Conservation (phyloP, 2,888 invertebrate species). For the Drosophila anomelani region DNA sequence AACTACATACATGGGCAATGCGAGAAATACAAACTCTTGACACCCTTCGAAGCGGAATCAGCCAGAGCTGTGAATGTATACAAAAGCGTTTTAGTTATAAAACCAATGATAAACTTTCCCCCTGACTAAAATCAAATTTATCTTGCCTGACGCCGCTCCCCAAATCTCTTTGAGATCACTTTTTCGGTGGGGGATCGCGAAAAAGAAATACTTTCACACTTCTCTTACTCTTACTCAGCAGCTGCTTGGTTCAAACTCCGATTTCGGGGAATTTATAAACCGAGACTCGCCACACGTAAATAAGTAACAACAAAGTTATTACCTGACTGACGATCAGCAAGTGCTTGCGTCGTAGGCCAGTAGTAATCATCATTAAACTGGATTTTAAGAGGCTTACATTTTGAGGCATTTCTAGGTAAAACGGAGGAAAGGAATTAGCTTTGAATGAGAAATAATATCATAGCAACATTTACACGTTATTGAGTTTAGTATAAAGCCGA, state of each 20-base stretch:
- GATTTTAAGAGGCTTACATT: conserved; percentile 9
- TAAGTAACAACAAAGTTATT: conserved; percentile 8
- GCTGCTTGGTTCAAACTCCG: conserved; percentile 1
- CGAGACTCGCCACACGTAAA: conserved; percentile 5
- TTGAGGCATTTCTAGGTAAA: conserved; percentile 1
- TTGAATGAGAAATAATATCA: conserved; percentile 1
- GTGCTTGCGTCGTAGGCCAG: background rate
- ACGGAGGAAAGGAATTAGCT: background rate
- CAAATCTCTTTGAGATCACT: conserved; percentile 14
- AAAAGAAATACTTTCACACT: conserved; percentile 10
- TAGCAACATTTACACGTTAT: background rate
- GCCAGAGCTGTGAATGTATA: too few relatives aligned
- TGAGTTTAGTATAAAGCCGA: background rate
- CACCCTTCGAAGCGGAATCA: conserved; percentile 2
- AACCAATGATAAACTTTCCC: conserved; percentile 17
- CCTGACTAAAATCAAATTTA: background rate
- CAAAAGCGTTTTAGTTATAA: background rate
- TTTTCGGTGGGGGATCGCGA: background rate
- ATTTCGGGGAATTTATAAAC: conserved; percentile 13
- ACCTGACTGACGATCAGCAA: conserved; percentile 1
- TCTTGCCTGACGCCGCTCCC: background rate
- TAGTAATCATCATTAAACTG: conserved; percentile 24
- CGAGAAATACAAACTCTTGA: conserved; percentile 9
- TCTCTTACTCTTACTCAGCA: background rate
- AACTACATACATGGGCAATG: conserved; percentile 4